Evolutionary conservation across 2,888 invertebrate genomes (phyloP), one percentile per base, ranked within the genome.

Genomic region (Ophraella communa): DNA sequence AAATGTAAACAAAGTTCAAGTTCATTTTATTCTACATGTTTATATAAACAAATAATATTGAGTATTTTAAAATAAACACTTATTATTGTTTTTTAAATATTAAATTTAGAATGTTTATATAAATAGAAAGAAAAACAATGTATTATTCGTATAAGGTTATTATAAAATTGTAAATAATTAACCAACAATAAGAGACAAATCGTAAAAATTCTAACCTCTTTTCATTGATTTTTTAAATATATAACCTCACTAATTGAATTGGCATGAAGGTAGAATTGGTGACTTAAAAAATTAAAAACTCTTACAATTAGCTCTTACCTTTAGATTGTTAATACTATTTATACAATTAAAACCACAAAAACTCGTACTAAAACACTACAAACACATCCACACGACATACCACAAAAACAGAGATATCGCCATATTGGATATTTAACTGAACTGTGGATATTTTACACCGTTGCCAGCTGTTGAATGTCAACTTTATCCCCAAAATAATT

Each of bases 361-460:
- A 64, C 21, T 49, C 23, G 30, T 60, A 49, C 8, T 7, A 56
- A 58, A 62, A 35, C 33, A 51, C 47, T 52, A 30, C 56, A 60
- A 47, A 52, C 65, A 66, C 61, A 47, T 64, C 52, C 59, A 65
- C 68, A 67, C 68, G 56, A 66, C 70, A 66, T 56, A 59, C 63
- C 47, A 67, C 53, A 63, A 69, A 60, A 67, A 71, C 68, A 69
- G 67, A 71, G 69, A 72, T 73, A 66, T 67, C 72, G 74, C 74
- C 74, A 74, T 74, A 72, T 74, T 74, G 74, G 66, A 71, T 69
- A 64, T 64, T 69, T 62, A 24, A 58, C 39, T 65, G 65, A 52
- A 63, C 64, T 65, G 54, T n/a, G 44, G 52, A 65, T 47, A 56
- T 59, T 62, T 49, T 53, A 58, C 68, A 17, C 8, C 18, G 30